Conservation (phyloP, 2,888 invertebrate species). For the Tenthredo distinguenda region DNA sequence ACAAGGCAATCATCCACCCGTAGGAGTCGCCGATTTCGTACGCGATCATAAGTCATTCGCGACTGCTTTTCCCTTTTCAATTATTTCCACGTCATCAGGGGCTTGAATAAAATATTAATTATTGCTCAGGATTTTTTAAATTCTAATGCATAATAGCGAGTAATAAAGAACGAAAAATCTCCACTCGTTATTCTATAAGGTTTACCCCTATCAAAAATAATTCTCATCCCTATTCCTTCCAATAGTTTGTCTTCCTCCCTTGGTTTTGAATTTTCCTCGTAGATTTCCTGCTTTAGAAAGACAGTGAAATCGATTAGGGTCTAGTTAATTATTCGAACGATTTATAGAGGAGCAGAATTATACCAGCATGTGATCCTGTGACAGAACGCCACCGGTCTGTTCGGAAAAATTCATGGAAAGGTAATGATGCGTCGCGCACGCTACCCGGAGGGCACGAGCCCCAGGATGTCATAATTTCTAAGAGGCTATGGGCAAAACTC, state of each 20-base stretch:
- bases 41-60: not conserved
- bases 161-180: not conserved
- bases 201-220: not conserved
- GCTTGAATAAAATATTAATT: not conserved
- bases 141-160: not conserved
- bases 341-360: not conserved
- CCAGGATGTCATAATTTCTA: conserved; percentile 62
- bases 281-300: not conserved
- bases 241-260: not conserved
- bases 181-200: not conserved
- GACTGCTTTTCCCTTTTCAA: not conserved
- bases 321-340: not conserved
- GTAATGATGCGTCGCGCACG: conserved; percentile 58
- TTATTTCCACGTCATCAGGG: not conserved
- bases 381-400: conserved; percentile 9
- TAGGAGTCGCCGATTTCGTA: conserved; percentile 37
- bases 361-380: conserved; percentile 27
- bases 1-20: conserved; percentile 52
- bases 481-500: conserved; percentile 56
- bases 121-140: not conserved
- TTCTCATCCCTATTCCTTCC: not conserved
- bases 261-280: not conserved
- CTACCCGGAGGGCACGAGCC: conserved; percentile 64
- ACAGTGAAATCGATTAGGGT: not conserved
- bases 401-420: conserved; percentile 44